Conservation (phyloP, 2,888 invertebrate species). For the Andricus quercusramuli region DNA sequence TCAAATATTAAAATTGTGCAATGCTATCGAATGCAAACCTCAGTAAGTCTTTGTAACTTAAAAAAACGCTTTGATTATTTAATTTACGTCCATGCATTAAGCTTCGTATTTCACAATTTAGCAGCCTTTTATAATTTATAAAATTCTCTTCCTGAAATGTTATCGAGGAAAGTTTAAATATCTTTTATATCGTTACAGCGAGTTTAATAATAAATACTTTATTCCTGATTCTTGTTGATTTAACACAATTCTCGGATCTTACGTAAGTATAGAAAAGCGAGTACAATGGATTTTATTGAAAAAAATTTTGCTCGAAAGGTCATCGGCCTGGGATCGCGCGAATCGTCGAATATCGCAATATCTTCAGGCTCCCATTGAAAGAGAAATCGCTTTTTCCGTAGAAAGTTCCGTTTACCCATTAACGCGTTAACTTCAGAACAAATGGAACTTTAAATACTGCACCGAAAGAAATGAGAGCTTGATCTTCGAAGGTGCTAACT, state of each 20-base stretch:
- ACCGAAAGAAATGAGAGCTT: neutral
- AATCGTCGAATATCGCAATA: slow-evolving; percentile 42
- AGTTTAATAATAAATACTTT: slow-evolving; percentile 25
- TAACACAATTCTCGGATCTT: slow-evolving; percentile 20
- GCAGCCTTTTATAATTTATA: neutral
- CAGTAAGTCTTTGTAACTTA: too few relatives aligned
- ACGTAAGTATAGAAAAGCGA: slow-evolving; percentile 37
- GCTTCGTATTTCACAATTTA: neutral
- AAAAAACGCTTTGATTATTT: too few relatives aligned
- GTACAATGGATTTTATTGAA: slow-evolving; percentile 33
- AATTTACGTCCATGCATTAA: too few relatives aligned
- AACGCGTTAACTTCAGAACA: slow-evolving; percentile 23
- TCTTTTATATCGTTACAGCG: neutral
- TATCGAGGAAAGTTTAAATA: neutral
- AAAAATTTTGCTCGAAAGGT: slow-evolving; percentile 35
- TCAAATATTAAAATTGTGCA: too few relatives aligned
- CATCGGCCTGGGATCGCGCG: slow-evolving; percentile 35
- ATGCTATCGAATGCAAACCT: too few relatives aligned
- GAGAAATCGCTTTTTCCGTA: slow-evolving; percentile 42
- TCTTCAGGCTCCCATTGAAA: slow-evolving; percentile 35
- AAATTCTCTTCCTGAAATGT: neutral
- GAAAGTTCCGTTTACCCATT: slow-evolving; percentile 39
- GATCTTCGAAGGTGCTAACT: neutral
- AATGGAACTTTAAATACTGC: slow-evolving; percentile 12
- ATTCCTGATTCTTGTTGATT: slow-evolving; percentile 30